These are phyloP conservation scores for Rhodinocichla rosea DNA, from an alignment of 2,113 vertebrate species.

Conservation along the genomic window DNA sequence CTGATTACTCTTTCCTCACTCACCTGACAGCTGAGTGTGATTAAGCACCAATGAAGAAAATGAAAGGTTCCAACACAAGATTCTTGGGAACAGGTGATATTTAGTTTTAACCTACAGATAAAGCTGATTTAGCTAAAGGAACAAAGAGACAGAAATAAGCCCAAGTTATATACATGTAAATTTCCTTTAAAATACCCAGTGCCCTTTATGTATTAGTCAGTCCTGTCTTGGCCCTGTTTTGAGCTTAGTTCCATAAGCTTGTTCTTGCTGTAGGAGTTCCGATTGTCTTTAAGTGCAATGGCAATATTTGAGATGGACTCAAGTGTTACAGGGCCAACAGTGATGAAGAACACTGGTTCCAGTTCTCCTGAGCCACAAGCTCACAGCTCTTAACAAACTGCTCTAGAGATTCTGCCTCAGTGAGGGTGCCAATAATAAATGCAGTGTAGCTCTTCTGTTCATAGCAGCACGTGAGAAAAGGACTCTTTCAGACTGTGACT, in stretches of 20 bases:
- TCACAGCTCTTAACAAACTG: background rate
- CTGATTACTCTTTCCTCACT: background rate
- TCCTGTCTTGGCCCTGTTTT: background rate
- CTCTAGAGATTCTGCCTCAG: background rate
- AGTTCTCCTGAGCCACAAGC: background rate
- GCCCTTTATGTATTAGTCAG: background rate
- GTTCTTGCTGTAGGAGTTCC: background rate
- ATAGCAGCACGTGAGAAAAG: background rate
- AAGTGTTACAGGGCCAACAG: background rate
- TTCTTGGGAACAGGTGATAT: background rate
- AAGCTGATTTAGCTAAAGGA: background rate
- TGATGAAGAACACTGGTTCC: background rate
- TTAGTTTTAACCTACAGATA: background rate
- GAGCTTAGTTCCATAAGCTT: background rate
- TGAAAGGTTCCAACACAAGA: background rate
- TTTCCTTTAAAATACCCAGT: background rate
- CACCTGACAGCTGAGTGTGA: background rate
- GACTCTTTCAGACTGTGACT: background rate
- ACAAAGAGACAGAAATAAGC: background rate
- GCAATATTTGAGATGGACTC: background rate
- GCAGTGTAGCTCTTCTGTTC: background rate
- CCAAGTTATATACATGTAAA: background rate
- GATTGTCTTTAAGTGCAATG: background rate
- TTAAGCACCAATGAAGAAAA: background rate
- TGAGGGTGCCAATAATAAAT: background rate